These are phyloP conservation scores for Echeneis naucrates DNA, from an alignment of 2,797 vertebrate genomes.

Conservation along the genomic window DNA sequence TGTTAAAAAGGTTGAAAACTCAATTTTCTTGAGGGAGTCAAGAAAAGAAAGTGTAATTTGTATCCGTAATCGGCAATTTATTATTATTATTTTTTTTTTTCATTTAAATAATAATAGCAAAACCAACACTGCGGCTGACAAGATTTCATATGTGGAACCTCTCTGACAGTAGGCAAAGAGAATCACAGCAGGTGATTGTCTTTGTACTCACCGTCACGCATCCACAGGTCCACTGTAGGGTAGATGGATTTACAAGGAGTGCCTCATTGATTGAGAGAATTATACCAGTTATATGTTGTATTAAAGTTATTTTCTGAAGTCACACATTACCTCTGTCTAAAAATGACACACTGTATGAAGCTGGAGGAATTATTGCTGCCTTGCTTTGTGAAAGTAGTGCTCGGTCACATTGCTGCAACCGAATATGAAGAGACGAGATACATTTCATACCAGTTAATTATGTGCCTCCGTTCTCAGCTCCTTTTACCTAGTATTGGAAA, in stretches of 20 bases:
- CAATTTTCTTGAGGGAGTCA: too few relatives aligned
- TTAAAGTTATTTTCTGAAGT: conserved; percentile 8
- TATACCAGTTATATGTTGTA: too few relatives aligned
- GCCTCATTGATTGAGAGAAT: conserved; percentile 17
- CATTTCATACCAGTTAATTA: neutral
- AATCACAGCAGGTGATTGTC: neutral
- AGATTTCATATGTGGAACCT: neutral
- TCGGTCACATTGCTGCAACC: neutral
- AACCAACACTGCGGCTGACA: neutral
- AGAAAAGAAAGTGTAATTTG: neutral
- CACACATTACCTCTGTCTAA: neutral
- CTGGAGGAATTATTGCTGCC: neutral
- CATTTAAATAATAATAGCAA: neutral
- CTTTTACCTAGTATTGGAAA: neutral
- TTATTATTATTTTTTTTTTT: too few relatives aligned
- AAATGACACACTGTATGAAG: conserved; percentile 1
- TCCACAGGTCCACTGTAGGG: neutral
- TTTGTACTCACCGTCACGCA: neutral
- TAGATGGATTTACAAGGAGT: neutral
- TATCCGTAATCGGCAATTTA: neutral
- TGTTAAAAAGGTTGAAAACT: too few relatives aligned
- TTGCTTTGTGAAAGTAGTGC: neutral
- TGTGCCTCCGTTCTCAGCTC: neutral
- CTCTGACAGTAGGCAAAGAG: neutral
- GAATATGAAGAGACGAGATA: neutral